These are phyloP conservation scores for Gymnodraco acuticeps DNA, from an alignment of 2,797 vertebrate genomes.

Conservation along the genomic window DNA sequence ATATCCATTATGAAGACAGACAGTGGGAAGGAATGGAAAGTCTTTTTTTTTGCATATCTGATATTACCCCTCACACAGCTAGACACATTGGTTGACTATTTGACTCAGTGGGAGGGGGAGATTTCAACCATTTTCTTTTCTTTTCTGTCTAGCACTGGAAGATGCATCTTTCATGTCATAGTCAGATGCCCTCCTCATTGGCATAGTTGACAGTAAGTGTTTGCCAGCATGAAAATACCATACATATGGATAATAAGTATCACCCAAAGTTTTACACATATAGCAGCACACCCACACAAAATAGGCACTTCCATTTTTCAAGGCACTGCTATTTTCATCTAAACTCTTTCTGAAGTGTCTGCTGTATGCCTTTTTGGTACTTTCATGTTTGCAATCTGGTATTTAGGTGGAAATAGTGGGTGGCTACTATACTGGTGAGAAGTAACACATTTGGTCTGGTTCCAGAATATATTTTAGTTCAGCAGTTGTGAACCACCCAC, in stretches of 20 bases:
- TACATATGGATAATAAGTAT: too few species aligned
- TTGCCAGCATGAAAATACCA: not conserved
- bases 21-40: constrained; percentile 35
- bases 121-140: constrained; percentile 64
- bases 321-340: not conserved
- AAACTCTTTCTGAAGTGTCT: constrained; percentile 2
- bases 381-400: not conserved
- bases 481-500: not conserved
- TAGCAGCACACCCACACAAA: not conserved
- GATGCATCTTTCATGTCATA: constrained; percentile 60
- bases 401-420: not conserved
- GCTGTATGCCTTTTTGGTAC: not conserved
- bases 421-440: not conserved
- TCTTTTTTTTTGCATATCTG: constrained; percentile 39
- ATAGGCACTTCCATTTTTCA: not conserved
- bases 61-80: constrained; percentile 59
- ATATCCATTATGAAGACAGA: constrained; percentile 51
- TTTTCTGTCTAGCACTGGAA: constrained; percentile 80
- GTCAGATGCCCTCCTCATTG: constrained; percentile 49
- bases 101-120: constrained; percentile 62
- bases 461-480: not conserved
- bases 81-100: constrained; percentile 56
- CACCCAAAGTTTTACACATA: not conserved
- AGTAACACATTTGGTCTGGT: constrained; percentile 1
- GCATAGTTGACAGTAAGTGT: constrained; percentile 25